Conservation (phyloP, 2,113 vertebrate species). For the Microtus richardsoni region DNA sequence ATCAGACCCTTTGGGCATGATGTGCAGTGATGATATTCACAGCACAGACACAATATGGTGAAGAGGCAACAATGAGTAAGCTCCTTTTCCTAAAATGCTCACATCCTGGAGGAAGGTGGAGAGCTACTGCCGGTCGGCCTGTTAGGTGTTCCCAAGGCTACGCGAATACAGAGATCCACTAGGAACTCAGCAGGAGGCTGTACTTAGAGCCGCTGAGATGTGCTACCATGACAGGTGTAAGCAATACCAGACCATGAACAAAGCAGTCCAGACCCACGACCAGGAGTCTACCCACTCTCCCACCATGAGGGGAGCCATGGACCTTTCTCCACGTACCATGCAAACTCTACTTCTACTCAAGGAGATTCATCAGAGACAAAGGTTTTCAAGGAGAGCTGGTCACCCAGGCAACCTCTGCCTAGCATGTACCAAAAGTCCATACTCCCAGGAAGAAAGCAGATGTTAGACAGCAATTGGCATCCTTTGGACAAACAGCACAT, state of each 20-base stretch:
- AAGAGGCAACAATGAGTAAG: neutral
- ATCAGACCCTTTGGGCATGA: neutral
- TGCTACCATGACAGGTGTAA: neutral
- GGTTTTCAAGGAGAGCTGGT: neutral
- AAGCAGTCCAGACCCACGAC: neutral
- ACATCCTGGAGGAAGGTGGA: neutral
- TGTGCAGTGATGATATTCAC: accelerated
- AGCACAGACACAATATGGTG: neutral
- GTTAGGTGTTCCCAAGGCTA: neutral
- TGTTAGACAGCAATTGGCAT: neutral
- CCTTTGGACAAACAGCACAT: neutral
- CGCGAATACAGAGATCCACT: neutral
- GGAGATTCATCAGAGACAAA: neutral
- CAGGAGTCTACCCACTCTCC: neutral
- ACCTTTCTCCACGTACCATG: too few relatives aligned
- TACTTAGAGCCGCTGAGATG: neutral
- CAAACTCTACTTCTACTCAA: neutral
- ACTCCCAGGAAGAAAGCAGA: neutral
- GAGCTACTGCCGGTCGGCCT: neutral
- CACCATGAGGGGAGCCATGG: neutral
- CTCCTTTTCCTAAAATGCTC: neutral
- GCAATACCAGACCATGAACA: neutral
- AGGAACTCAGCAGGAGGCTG: neutral
- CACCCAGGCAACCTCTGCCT: neutral
- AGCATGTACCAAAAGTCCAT: neutral